A percentile compares a stretch with the other conserved stretches of the same genome.
phyloP scores from a whole-genome alignment of 2,888 invertebrate species.

The Deilephila porcellus region DNA sequence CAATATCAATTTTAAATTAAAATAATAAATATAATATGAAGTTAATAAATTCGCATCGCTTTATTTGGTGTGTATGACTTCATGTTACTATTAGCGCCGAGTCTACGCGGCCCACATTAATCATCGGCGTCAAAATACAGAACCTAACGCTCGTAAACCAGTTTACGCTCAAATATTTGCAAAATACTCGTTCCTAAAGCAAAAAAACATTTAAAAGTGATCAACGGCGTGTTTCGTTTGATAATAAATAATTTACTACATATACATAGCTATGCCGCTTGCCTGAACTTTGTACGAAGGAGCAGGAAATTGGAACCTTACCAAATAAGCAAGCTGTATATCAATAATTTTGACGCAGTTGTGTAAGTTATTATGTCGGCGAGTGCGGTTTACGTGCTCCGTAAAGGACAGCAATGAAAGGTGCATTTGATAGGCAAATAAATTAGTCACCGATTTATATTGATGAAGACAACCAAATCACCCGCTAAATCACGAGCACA shows the following conservation, averaged over 20 bases:
- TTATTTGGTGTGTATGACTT: not conserved
- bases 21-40: not conserved
- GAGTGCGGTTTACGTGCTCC: constrained; percentile 14
- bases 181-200: not conserved
- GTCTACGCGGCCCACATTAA: not conserved
- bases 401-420: constrained; percentile 57
- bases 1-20: not conserved
- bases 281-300: not conserved
- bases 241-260: not conserved
- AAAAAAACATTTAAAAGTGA: not conserved
- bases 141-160: not conserved
- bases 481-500: not conserved
- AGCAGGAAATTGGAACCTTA: constrained; percentile 23
- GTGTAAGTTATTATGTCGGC: constrained; percentile 24
- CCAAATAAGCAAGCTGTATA: constrained; percentile 18
- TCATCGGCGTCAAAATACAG: not conserved
- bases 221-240: not conserved
- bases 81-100: not conserved
- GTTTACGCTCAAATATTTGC: not conserved
- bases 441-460: constrained; percentile 45
- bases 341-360: constrained; percentile 25
- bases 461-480: not conserved
- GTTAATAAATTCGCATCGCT: not conserved
- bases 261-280: not conserved
- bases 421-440: constrained; percentile 56